Base-by-base conservation (phyloP, 2,113 vertebrate species). In the Tachysurus fulvidraco region DNA sequence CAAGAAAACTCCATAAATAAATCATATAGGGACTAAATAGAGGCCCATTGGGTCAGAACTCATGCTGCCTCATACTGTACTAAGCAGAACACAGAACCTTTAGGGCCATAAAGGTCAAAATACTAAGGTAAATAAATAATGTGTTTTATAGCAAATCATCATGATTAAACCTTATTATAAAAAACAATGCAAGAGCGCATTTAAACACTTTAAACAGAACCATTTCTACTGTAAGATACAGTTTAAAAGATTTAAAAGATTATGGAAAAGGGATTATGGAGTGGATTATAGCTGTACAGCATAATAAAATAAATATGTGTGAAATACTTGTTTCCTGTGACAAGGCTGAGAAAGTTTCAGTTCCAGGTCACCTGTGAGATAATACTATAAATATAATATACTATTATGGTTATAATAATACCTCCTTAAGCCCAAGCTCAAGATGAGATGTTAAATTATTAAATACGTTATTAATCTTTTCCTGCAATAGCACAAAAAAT, bases 321-420 rank as follows among this genome's bases (percentile, higher is more conserved):
- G 80, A 62, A 81, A 83, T 64, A n/a, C 36, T 83, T 21, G 81
- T 65, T 65, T 83, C 30, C 81, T 44, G 50, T 7, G 5, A 5
- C n/a, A 83, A 83, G 41, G 13, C 59, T 28, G 41, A 65, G 5
- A 41, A 77, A 3, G 54, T 36, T 36, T 36, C 36, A 36, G 36
- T 36, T 36, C 36, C 36, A 36, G 36, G 2, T 50, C 46, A 50
- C 46, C 36, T 36, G 36, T 7, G 46, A 50, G 46, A 50, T 50
- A 50, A 50, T 50, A 50, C 2, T 50, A 50, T 50, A 9, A 5
- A 50, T 50, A 50, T 50, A 50, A 50, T 50, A 50, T 50, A 50
- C 5, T 50, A 50, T 50, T 14, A 13, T 79, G 76, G n/a, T 79
- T 16, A 79, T 55, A 79, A 28, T 28, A 8, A 4, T 54, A 55